phyloP scores from a whole-genome alignment of 2,797 vertebrate species.

The Ctenosaura bakeri region DNA sequence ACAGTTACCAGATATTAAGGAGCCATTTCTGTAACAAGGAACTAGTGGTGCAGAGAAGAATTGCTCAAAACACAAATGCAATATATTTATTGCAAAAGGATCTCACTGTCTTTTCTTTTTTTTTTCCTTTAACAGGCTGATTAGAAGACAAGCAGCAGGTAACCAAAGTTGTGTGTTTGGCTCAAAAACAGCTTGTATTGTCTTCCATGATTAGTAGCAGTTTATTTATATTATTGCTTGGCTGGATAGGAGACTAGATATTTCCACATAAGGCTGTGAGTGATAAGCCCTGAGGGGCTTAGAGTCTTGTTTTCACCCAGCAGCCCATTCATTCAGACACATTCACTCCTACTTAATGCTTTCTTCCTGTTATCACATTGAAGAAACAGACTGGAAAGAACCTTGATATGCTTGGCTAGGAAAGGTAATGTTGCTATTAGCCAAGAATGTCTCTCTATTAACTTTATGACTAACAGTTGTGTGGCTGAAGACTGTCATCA shows the following conservation, averaged over 20 bases:
- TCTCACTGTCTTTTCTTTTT: neutral
- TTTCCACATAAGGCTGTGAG: neutral
- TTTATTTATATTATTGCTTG: constrained; percentile 29
- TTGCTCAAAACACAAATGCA: neutral
- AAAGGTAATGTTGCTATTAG: constrained; percentile 20
- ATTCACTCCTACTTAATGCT: neutral
- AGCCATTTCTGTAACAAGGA: neutral
- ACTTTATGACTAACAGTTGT: neutral
- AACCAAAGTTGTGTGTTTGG: constrained; percentile 5
- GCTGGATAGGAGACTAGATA: constrained; percentile 10
- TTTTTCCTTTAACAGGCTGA: neutral
- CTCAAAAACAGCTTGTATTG: neutral
- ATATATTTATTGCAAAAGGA: neutral
- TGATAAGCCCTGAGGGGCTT: neutral
- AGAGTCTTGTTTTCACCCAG: neutral
- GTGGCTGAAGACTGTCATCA: neutral
- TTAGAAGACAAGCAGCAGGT: neutral
- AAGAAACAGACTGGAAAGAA: constrained; percentile 2
- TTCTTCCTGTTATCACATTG: neutral
- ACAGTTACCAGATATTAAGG: neutral
- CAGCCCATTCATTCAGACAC: neutral
- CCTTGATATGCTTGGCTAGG: constrained; percentile 13
- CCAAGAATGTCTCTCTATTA: constrained; percentile 6
- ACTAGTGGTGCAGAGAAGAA: neutral
- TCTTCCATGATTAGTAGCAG: neutral